Base-by-base conservation (phyloP, 37 sponge, comb jelly and placozoan genomes). In the Cliona cf. orientalis region DNA sequence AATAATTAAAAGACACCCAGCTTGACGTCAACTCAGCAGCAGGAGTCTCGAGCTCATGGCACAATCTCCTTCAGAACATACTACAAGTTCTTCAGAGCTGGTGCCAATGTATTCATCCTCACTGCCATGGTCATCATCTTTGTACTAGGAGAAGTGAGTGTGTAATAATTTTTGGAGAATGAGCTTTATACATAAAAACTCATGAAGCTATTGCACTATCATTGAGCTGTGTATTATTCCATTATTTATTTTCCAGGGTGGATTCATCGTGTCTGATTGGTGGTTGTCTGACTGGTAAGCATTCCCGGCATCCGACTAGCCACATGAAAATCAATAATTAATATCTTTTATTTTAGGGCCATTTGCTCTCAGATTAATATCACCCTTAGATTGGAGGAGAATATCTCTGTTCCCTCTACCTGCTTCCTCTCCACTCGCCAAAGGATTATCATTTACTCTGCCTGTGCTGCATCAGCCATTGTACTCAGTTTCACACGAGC, bases 221-320 rank as follows among this genome's bases (percentile, higher is more conserved):
- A n/a, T n/a, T n/a, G n/a, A n/a, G n/a, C n/a, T n/a, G n/a, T n/a
- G n/a, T n/a, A n/a, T n/a, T n/a, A n/a, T n/a, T n/a, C n/a, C n/a
- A n/a, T n/a, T n/a, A n/a, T 14, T 29, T n/a, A n/a, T n/a, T 19
- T 59, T 63, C 34, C 49, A 92, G 92, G 77, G 6, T 7, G 71
- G 64, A 38, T 31, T 84, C 22, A 77, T 84, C 19, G 40, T 84
- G 2, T 34, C 85, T 44, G 92, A 92, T 60, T 87, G 89, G 89
- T 92, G 89, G 89, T 35, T 92, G 11, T 70, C 92, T 28, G 77
- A 84, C 29, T 87, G 89, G 92, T 92, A 80, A 76, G 92, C n/a
- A n/a, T n/a, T 49, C 9, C 53, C 9, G 14, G 9, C 14, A 49
- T 49, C 9, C 14, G 14, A 49, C 53, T 49, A 49, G n/a, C n/a